phyloP scores from a whole-genome alignment of 2,797 vertebrate genomes.

The Arnoldichthys spilopterus region DNA sequence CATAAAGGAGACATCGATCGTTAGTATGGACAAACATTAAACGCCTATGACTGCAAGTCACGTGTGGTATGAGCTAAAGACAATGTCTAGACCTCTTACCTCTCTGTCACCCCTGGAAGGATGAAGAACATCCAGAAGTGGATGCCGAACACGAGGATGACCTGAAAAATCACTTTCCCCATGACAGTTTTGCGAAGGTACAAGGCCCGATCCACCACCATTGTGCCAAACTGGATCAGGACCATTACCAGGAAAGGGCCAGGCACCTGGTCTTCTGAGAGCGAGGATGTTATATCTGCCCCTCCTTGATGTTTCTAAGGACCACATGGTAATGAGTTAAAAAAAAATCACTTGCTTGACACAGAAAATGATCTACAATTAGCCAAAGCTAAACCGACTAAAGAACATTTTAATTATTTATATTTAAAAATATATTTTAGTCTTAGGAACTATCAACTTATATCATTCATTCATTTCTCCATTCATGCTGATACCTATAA shows the following conservation, averaged over 20 bases:
- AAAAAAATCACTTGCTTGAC: not conserved
- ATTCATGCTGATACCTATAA: not conserved
- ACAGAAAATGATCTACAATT: not conserved
- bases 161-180: slow-evolving; percentile 97
- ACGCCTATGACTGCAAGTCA: not conserved
- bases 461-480: not conserved
- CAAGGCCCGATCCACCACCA: slow-evolving; percentile 96
- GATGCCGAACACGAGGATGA: slow-evolving; percentile 96
- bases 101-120: slow-evolving; percentile 90
- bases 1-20: not conserved
- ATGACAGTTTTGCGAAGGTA: slow-evolving; percentile 96
- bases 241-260: slow-evolving; percentile 98
- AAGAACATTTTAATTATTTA: not conserved
- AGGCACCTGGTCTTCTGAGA: slow-evolving; percentile 97
- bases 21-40: not conserved
- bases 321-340: not conserved
- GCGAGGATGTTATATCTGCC: slow-evolving; percentile 94
- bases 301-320: slow-evolving; percentile 94
- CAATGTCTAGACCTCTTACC: slow-evolving; percentile 73
- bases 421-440: not conserved
- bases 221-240: slow-evolving; percentile 96
- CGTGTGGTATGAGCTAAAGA: not conserved
- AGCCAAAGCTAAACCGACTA: not conserved
- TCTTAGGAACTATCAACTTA: not conserved
- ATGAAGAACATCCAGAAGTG: slow-evolving; percentile 99